A percentile compares a stretch with the other conserved stretches of the same genome.
Evolutionary conservation across 2,113 vertebrate genomes (phyloP).

Genomic region (Sakesphorus luctuosus): DNA sequence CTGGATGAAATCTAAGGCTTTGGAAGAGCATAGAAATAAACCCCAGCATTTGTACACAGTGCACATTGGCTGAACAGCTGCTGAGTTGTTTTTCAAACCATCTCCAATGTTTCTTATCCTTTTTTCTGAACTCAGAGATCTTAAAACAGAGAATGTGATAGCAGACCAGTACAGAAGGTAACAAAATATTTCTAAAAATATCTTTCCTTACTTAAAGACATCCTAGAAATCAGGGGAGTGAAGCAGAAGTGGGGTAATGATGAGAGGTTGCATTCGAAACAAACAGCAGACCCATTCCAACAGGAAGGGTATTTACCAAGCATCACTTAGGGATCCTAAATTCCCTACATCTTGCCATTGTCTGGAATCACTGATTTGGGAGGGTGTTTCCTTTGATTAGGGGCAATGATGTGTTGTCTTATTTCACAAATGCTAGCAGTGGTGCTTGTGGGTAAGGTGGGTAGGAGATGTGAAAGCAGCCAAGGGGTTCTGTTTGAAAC

Average conservation of each 20-base stretch:
- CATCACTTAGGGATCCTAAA: background rate
- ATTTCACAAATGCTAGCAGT: background rate
- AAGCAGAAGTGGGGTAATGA: background rate
- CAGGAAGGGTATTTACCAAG: background rate
- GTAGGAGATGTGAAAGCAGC: background rate
- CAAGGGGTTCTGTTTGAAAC: background rate
- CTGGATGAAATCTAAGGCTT: slow-evolving; percentile 24
- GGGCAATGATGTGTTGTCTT: accelerated
- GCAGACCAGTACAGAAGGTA: background rate
- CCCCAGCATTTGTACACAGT: slow-evolving; percentile 30
- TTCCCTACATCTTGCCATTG: background rate
- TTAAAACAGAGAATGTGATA: background rate
- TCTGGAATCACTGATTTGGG: background rate
- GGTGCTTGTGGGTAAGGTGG: background rate
- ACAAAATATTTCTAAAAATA: background rate
- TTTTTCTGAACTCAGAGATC: background rate
- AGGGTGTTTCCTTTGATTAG: accelerated
- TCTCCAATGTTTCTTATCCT: background rate
- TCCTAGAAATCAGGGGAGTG: background rate
- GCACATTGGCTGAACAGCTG: slow-evolving; percentile 50
- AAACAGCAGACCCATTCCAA: background rate
- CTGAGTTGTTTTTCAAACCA: slow-evolving; percentile 41
- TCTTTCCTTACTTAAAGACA: background rate
- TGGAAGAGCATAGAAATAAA: slow-evolving; percentile 27
- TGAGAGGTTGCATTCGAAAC: background rate